Base-by-base conservation (phyloP, 2,888 invertebrate genomes). In the Fabriciana adippe region DNA sequence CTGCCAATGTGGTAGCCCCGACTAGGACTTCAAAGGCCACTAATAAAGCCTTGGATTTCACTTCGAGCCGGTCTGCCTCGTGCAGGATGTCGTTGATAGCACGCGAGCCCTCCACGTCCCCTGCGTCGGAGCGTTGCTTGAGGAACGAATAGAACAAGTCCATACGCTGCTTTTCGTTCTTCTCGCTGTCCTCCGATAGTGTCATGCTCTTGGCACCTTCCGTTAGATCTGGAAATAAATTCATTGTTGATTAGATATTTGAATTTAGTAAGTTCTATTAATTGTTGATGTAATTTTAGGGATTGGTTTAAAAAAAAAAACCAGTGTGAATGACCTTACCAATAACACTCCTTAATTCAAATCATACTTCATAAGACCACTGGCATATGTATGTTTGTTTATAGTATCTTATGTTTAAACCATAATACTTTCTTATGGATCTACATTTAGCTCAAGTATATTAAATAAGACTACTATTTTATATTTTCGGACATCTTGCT, bases 181-280 rank as follows among this genome's bases (percentile, higher is more conserved):
- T 99, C 84, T 99, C 99, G 79, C 97, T 94, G 92, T 99, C 99
- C 83, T 98, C 98, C 74, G 96, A 97, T 81, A 99, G 95, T 64
- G 99, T 98, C 95, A 99, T 96, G 79, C 95, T 95, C 89, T 99
- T 98, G 18, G 97, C 98, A 71, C 98, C 98, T 73, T 97, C 97
- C 14, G 97, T 97, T 74, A 99, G 93, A 87, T 97, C 98, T 90
- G 77, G 1, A 76, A 70, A 16, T 16, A 26, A 48, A 51, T 18
- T 8, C 8, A 41, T 41, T 8, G 35, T 41, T 41, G 35, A 53
- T 14, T 55, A 50, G 50, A 50, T n/a, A 50, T 50, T 1, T n/a
- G 50, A 50, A 48, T 6, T 41, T 41, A 11, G 35, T 8, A 41
- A 11, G 8, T 41, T 41, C 11, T 41, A 11, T 41, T 41, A 11